phyloP scores from a whole-genome alignment of 2,113 vertebrate genomes.

The Crypturellus undulatus region DNA sequence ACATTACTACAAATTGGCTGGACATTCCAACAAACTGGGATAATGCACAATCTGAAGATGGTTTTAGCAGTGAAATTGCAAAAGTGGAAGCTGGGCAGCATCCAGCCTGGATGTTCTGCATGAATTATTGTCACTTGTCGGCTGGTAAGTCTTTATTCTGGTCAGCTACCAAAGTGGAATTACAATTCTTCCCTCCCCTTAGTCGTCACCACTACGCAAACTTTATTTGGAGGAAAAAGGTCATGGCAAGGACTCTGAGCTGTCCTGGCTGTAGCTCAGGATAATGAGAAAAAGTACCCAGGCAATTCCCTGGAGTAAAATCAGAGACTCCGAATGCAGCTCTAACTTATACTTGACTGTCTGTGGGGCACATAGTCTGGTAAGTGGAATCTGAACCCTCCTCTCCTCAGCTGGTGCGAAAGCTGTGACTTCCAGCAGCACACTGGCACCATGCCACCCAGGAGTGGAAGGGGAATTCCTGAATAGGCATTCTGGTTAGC shows the following conservation, averaged over 20 bases:
- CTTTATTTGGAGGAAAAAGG: conserved; percentile 47
- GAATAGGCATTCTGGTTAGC: neutral
- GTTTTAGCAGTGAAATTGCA: conserved; percentile 9
- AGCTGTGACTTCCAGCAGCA: conserved; percentile 16
- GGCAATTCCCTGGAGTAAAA: conserved; percentile 40
- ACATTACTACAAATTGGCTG: conserved; percentile 42
- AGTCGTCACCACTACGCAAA: neutral
- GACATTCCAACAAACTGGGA: conserved; percentile 14
- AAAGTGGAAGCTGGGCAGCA: conserved; percentile 23
- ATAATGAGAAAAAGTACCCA: neutral
- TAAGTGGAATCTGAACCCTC: conserved; percentile 20
- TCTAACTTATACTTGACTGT: neutral
- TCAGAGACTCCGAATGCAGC: neutral
- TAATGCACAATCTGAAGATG: conserved; percentile 28
- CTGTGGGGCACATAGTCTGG: neutral
- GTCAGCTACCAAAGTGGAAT: conserved; percentile 17
- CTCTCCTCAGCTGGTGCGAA: neutral
- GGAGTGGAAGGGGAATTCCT: conserved; percentile 68
- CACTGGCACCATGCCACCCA: conserved; percentile 33
- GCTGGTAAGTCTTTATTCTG: conserved; percentile 36
- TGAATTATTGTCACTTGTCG: conserved; percentile 57
- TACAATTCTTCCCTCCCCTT: conserved; percentile 19
- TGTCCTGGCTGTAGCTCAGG: neutral
- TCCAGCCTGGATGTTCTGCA: conserved; percentile 6
- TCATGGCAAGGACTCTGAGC: conserved; percentile 33